Conservation (phyloP, 2,888 invertebrate species). For the Koerneria pararmatus region DNA sequence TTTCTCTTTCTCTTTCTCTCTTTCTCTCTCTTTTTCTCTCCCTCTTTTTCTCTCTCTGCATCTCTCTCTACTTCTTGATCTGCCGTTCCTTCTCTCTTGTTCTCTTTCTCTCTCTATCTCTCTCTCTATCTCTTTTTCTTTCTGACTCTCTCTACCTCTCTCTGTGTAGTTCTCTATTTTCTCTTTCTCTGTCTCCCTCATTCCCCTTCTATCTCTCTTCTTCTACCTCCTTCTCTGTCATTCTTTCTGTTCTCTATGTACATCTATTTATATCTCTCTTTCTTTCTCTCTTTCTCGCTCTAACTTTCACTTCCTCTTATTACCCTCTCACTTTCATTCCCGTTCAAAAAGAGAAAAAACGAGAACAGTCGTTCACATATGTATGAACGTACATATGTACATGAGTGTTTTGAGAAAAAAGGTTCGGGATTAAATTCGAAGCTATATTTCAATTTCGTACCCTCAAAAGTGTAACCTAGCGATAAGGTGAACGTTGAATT, state of each 20-base stretch:
- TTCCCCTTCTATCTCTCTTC: constrained; percentile 1
- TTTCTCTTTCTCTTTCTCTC: neutral
- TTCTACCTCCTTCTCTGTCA: constrained; percentile 2
- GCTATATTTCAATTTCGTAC: too few relatives aligned
- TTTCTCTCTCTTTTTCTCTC: neutral
- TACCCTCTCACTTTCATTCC: too few relatives aligned
- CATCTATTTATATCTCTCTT: neutral
- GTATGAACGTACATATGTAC: too few relatives aligned
- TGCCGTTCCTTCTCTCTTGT: too few relatives aligned
- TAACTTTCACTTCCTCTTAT: neutral
- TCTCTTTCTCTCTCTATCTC: too few relatives aligned
- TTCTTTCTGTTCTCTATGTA: neutral
- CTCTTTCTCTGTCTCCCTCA: constrained; percentile 6
- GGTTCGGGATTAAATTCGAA: too few relatives aligned
- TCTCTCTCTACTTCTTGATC: neutral
- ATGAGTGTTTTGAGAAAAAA: too few relatives aligned
- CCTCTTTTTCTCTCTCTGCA: neutral
- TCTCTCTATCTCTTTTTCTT: neutral
- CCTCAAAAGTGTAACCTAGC: too few relatives aligned
- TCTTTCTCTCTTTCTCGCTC: neutral
- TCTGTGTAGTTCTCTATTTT: too few relatives aligned
- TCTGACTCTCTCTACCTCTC: neutral
- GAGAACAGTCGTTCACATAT: too few relatives aligned
- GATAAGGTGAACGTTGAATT: too few relatives aligned
- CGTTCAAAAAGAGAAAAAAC: too few relatives aligned